Evolutionary conservation across 2,888 invertebrate genomes (phyloP).

Genomic region (Caenorhabditis plicata): DNA sequence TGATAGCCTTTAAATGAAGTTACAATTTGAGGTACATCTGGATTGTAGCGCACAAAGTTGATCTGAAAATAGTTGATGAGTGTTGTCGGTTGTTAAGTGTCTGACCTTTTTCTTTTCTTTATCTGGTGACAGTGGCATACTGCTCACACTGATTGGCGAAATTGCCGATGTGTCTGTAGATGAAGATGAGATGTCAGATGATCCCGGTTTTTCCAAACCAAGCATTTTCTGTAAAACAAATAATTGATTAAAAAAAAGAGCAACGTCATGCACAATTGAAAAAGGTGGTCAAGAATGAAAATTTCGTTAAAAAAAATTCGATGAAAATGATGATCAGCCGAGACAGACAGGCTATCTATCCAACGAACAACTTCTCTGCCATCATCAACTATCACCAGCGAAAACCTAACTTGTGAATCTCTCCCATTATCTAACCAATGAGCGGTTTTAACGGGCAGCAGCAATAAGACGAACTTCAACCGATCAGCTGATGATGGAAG

Average conservation of each 20-base stretch:
- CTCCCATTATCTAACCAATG: too few species aligned
- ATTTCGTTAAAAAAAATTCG: too few species aligned
- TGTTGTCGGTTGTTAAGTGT: slow-evolving; percentile 8
- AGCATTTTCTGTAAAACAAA: slow-evolving; percentile 29
- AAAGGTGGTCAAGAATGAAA: too few species aligned
- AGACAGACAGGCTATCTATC: too few species aligned
- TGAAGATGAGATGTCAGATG: slow-evolving; percentile 45
- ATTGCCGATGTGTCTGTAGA: slow-evolving; percentile 48
- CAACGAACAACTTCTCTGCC: too few species aligned
- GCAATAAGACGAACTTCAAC: too few species aligned
- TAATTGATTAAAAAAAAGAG: too few species aligned
- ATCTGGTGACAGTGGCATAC: slow-evolving; percentile 47
- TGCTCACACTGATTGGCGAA: slow-evolving; percentile 44
- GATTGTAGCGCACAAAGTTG: slow-evolving; percentile 55
- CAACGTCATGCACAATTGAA: too few species aligned
- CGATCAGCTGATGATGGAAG: slow-evolving; percentile 1
- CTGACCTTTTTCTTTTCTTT: slow-evolving; percentile 49
- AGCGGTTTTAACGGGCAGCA: too few species aligned
- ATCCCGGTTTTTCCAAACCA: slow-evolving; percentile 41
- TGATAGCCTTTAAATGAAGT: slow-evolving; percentile 65
- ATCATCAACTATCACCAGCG: too few species aligned
- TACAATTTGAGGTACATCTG: slow-evolving; percentile 60
- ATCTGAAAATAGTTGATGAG: slow-evolving; percentile 25
- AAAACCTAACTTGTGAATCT: too few species aligned
- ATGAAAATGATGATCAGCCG: too few species aligned